Conservation (phyloP, 1,140 invertebrate species). For the Drosophila tropicalis region DNA sequence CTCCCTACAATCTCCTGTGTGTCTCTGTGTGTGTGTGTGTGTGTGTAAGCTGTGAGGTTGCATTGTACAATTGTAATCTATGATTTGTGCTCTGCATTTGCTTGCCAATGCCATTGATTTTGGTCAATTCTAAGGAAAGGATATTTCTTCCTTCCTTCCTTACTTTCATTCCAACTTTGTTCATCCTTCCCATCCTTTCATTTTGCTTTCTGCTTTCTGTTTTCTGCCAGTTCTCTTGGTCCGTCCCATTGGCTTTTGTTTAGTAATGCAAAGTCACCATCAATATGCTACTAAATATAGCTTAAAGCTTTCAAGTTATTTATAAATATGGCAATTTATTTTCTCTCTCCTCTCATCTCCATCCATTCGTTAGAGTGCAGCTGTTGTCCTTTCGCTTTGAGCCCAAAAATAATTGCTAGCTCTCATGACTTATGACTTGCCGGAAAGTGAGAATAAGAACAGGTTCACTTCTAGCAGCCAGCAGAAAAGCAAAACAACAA, state of each 20-base stretch:
- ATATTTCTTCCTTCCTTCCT: background rate
- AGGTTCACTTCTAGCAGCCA: background rate
- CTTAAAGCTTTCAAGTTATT: constrained; percentile 8
- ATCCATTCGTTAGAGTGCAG: background rate
- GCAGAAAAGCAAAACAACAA: background rate
- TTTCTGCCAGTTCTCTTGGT: background rate
- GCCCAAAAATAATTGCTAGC: background rate
- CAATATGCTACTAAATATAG: constrained; percentile 12
- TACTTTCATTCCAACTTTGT: background rate
- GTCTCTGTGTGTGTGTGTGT: background rate
- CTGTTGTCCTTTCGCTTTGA: no score
- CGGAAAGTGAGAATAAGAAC: background rate
- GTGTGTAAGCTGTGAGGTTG: background rate
- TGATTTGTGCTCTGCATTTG: constrained; percentile 14
- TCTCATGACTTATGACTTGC: constrained; percentile 11
- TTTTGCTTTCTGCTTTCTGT: background rate
- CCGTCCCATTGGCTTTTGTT: background rate
- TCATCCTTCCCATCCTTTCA: background rate
- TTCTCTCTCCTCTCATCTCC: background rate
- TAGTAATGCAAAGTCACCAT: constrained; percentile 9
- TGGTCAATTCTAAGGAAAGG: constrained; percentile 6
- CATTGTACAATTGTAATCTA: constrained; percentile 13
- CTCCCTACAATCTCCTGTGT: background rate
- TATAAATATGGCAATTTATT: constrained; percentile 20
- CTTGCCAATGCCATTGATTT: constrained; percentile 11